Evolutionary conservation across 1,140 invertebrate species (phyloP), one percentile per base, ranked within the genome.

Genomic region (Zophobas morio): DNA sequence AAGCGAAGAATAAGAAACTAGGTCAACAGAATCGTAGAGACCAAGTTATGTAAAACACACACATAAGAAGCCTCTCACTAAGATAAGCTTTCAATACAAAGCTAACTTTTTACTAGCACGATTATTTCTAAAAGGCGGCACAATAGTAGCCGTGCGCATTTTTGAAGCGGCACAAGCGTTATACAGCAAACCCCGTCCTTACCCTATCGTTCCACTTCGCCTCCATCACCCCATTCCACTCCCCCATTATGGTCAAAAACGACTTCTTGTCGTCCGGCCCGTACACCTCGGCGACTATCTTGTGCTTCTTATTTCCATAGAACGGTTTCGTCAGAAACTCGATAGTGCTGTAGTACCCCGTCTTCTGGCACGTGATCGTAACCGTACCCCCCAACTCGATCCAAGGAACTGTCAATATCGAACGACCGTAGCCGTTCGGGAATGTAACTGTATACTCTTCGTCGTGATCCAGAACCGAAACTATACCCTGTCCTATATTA

Each of bases 321-420:
- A 99, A 98, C 6, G 97, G 97, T 90, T 99, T 99, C 4, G 97
- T 99, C 70, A 97, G 89, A 88, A 99, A 99, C 86, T 98, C 96
- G 20, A 99, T 90, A 81, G 93, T 92, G 33, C 96, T 95, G 83
- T 91, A 90, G 85, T 96, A 97, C 51, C 96, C 96, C 1, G 96
- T 97, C 86, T 98, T 95, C 32, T 92, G 89, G 86, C 96, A 99
- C 63, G 91, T 93, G 77, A 99, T 96, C 32, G 90, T 92, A 0
- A 97, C 94, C 1, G 92, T 92, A 57, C 98, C 97, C 53, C 98
- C 97, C 6, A 99, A 88, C 87, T 99, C 98, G 84, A 99, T 96
- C 97, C 97, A 99, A 1, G 98, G 98, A 54, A 98, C 93, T 39
- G 96, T 97, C 79, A 99, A 88, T 82, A 99, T 99, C 36, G 97